These are phyloP conservation scores for Brevipalpus yothersi DNA, from an alignment of 1,140 invertebrate genomes.

Conservation along the genomic window DNA sequence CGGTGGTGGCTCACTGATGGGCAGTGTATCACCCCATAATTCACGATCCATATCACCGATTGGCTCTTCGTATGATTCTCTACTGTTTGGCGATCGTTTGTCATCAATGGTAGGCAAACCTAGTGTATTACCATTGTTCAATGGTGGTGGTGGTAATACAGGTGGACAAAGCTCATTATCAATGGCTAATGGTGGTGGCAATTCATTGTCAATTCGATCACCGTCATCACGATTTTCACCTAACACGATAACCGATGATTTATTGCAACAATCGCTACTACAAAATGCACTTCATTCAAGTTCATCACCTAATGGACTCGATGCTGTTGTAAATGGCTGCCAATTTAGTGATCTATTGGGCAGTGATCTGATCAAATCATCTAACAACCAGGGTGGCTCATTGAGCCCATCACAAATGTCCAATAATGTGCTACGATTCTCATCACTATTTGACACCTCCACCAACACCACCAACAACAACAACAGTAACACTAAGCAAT, in stretches of 20 bases:
- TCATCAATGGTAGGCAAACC: neutral
- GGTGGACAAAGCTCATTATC: neutral
- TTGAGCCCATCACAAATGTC: neutral
- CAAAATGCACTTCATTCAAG: neutral
- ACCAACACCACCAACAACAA: conserved; percentile 14
- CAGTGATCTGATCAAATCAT: neutral
- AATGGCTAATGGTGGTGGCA: neutral
- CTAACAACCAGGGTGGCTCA: neutral
- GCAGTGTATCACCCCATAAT: neutral
- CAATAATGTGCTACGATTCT: neutral
- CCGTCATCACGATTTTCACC: neutral
- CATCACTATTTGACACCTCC: conserved; percentile 2
- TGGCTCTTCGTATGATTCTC: neutral
- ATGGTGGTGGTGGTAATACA: neutral
- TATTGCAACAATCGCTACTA: neutral
- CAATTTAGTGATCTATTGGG: neutral
- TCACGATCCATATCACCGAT: neutral
- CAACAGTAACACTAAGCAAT: conserved; percentile 11
- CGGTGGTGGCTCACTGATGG: no score
- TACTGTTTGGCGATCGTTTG: neutral
- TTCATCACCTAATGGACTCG: neutral
- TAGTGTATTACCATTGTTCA: neutral
- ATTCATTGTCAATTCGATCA: neutral
- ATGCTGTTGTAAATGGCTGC: neutral
- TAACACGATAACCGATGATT: neutral